Evolutionary conservation across 2,113 vertebrate species (phyloP).

Genomic region (Megatriorchis doriae): DNA sequence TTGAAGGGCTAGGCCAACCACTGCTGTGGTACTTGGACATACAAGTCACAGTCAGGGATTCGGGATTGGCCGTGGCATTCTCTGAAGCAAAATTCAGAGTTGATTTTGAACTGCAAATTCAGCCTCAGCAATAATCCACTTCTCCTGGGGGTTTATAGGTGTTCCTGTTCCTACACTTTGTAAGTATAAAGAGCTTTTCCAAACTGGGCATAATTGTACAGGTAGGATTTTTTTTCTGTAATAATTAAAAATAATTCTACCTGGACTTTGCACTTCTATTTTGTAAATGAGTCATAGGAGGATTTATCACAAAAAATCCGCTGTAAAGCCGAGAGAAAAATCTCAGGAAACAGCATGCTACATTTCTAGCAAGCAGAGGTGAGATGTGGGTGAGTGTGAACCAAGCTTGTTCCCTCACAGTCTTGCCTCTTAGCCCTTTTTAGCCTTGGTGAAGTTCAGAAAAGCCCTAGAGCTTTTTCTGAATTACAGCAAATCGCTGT

Average conservation of each 20-base stretch:
- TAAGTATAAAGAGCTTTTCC: neutral
- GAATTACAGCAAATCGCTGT: neutral
- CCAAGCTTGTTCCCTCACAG: neutral
- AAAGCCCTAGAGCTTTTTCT: neutral
- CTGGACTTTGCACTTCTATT: neutral
- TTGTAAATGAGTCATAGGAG: neutral
- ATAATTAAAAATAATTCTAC: neutral
- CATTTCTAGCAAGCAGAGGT: neutral
- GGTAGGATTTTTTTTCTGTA: neutral
- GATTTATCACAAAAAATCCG: neutral
- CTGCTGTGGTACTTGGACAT: neutral
- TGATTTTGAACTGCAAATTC: neutral
- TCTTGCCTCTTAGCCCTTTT: neutral
- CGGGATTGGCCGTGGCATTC: fast-evolving
- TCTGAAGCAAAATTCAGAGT: neutral
- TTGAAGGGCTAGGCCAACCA: fast-evolving
- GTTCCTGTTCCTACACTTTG: neutral
- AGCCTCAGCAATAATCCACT: neutral
- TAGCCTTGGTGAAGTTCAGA: neutral
- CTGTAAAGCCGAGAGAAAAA: neutral
- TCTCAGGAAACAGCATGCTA: neutral
- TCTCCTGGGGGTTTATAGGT: neutral
- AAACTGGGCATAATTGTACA: neutral
- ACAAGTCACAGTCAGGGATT: neutral
- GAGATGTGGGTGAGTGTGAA: neutral